Evolutionary conservation across 1,140 invertebrate species (phyloP).

Genomic region (Sipha flava): DNA sequence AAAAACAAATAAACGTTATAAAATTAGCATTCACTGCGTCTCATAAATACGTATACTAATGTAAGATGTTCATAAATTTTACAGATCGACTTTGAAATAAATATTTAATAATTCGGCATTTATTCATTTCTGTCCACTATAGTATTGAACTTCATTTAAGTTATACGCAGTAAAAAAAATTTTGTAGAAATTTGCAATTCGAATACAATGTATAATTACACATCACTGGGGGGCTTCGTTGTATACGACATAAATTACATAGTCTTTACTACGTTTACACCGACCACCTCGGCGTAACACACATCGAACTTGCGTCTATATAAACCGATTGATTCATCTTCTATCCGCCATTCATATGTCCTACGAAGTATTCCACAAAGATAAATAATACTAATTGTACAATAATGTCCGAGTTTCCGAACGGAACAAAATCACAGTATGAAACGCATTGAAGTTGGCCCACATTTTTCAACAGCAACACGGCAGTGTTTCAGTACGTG

Average conservation of each 20-base stretch:
- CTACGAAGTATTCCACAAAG: background rate
- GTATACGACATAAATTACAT: background rate
- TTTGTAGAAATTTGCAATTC: background rate
- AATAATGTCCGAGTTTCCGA: background rate
- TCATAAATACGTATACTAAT: too few species aligned
- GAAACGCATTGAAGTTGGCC: constrained; percentile 6
- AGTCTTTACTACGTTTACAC: background rate
- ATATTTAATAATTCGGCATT: too few species aligned
- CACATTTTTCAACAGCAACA: background rate
- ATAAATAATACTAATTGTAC: background rate
- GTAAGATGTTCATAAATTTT: too few species aligned
- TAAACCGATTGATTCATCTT: background rate
- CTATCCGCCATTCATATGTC: background rate
- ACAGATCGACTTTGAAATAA: too few species aligned
- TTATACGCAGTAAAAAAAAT: background rate
- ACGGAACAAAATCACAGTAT: background rate
- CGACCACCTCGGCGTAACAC: background rate
- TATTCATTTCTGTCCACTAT: too few species aligned
- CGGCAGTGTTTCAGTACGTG: background rate
- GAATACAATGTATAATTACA: constrained; percentile 1
- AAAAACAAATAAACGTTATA: too few species aligned
- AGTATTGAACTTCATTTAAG: too few species aligned
- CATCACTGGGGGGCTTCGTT: background rate
- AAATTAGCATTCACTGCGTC: too few species aligned
- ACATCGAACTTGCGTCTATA: background rate